Base-by-base conservation (phyloP, 2,888 invertebrate genomes). In the Hyalella azteca region DNA sequence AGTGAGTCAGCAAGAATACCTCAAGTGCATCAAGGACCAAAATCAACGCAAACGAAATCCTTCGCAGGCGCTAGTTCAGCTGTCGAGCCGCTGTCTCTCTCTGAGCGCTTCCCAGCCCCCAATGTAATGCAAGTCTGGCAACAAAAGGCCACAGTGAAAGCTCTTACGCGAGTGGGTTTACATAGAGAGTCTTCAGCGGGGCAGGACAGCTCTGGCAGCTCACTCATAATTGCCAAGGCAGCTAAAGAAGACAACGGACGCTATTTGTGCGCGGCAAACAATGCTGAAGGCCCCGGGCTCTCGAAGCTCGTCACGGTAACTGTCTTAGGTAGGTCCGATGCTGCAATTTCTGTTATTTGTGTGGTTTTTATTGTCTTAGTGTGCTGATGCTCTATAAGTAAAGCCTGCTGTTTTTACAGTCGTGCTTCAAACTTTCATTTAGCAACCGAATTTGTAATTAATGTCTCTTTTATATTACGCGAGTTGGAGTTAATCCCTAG, bases 251-350 rank as follows among this genome's bases (percentile, higher is more conserved):
- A 97, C 87, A 95, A 96, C 89, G 97, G 97, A 29, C 95, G 95
- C 87, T 97, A 97, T 88, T 90, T 97, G 66, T 98, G 98, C 88
- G 96, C 97, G 89, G 96, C 97, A 81, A 95, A 95, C 75, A 98
- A 98, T 89, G 95, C 96, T 86, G 96, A 97, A 86, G 97, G 97
- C 81, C 94, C 96, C 82, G 97, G 96, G 87, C 90, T 97, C 49
- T 97, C 97, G 79, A 97, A 97, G 85, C 96, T 97, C 32, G 94
- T 97, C 86, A 91, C 94, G 86, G 94, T 98, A 85, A 95, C 94
- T 86, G 97, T 97, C 54, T 96, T 97, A 91, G 94, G 95, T 95
- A 90, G 86, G 86, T 85, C 9, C 0, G 11, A 32, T 19, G 22
- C 49, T 49, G 4, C 49, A 49, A n/a, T n/a, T n/a, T n/a, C n/a